Percentiles rank a stretch among this genome's conserved stretches.
These are phyloP conservation scores for Myotis lucifugus DNA, from an alignment of 2,113 vertebrate species.

Conservation along the genomic window DNA sequence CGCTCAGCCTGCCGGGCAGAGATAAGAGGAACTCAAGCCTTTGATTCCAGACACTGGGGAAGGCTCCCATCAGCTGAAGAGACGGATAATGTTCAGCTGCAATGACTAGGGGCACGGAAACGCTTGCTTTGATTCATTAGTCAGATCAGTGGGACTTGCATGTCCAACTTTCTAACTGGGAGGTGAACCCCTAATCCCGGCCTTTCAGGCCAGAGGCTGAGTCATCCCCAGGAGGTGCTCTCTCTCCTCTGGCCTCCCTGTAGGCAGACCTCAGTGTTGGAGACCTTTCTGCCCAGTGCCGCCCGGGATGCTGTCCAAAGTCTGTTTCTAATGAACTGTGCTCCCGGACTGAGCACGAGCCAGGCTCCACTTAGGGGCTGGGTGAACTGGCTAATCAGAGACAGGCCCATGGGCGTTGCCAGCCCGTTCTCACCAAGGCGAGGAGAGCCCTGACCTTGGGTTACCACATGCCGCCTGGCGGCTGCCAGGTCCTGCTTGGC, in stretches of 20 bases:
- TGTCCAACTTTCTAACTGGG: not conserved
- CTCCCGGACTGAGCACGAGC: not conserved
- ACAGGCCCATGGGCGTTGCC: not conserved
- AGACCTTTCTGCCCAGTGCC: not conserved
- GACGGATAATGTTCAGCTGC: not conserved
- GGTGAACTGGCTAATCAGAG: not conserved
- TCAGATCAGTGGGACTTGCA: not conserved
- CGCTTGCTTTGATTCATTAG: not conserved
- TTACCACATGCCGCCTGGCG: fast-evolving
- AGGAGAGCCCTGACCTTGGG: not conserved
- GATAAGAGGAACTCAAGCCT: not conserved
- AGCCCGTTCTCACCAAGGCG: not conserved
- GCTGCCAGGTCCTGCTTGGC: fast-evolving
- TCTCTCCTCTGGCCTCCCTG: not conserved
- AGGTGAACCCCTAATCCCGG: not conserved
- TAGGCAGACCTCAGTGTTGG: not conserved
- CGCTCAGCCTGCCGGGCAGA: not conserved
- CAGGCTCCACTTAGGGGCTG: not conserved
- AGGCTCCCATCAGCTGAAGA: not conserved
- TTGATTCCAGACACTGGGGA: not conserved
- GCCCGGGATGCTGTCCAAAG: not conserved
- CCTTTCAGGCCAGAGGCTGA: not conserved
- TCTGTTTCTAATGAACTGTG: not conserved
- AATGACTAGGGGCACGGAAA: not conserved
- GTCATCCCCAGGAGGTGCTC: not conserved